Conservation (phyloP, 2,888 invertebrate genomes). For the Himalopsyche tibetana region DNA sequence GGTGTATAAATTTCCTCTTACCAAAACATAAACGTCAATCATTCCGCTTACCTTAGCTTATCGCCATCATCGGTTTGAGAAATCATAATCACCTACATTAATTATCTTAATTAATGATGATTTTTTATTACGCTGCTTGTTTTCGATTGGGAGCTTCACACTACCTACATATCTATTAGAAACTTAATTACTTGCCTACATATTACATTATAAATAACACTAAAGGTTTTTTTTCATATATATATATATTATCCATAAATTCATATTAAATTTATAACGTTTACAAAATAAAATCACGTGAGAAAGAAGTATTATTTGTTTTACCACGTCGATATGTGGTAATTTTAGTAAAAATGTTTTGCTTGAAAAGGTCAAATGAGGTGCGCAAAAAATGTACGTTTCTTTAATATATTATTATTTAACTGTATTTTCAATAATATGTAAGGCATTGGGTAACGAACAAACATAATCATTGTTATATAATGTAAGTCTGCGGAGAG, state of each 20-base stretch:
- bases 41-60: conserved; percentile 24
- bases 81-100: conserved; percentile 44
- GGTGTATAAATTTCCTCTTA: conserved; percentile 47
- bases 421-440: too few species aligned
- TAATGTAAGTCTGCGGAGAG: too few species aligned
- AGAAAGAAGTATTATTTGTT: neutral
- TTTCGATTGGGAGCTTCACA: conserved; percentile 44
- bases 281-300: conserved; percentile 34
- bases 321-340: neutral
- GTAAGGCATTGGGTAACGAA: too few species aligned
- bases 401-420: too few species aligned
- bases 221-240: neutral
- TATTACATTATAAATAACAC: conserved; percentile 14
- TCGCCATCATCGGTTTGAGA: conserved; percentile 44
- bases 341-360: neutral
- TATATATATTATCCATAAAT: conserved; percentile 8
- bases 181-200: conserved; percentile 29
- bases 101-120: conserved; percentile 41
- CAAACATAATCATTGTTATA: too few species aligned
- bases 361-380: neutral
- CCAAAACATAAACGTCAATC: conserved; percentile 54
- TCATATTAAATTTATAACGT: conserved; percentile 30
- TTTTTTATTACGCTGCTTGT: conserved; percentile 34
- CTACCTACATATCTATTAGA: neutral
- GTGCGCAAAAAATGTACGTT: too few species aligned